Evolutionary conservation across 2,888 invertebrate species (phyloP).

Genomic region (Dicyrtomina minuta): DNA sequence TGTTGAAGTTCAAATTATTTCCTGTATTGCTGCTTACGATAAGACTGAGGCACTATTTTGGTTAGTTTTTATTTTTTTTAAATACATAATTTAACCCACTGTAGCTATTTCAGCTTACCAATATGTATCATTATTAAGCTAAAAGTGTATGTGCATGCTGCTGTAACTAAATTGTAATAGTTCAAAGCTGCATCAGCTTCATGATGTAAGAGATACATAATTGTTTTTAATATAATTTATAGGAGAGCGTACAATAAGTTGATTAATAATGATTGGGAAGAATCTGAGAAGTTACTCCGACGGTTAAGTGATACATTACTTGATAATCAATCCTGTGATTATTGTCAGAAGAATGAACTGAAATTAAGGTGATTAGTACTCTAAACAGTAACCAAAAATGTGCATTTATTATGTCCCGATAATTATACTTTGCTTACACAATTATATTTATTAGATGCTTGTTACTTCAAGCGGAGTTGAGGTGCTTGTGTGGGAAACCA

Average conservation of each 20-base stretch:
- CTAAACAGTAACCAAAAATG: neutral
- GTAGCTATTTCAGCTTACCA: neutral
- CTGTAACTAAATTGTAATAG: neutral
- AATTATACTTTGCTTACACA: neutral
- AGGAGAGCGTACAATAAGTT: conserved; percentile 40
- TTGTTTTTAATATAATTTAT: neutral
- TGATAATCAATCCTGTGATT: conserved; percentile 37
- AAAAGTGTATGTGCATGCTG: too few relatives aligned
- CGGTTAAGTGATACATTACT: conserved; percentile 17
- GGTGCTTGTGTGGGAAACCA: conserved; percentile 42
- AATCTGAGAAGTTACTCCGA: conserved; percentile 34
- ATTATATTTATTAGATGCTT: conserved; percentile 37
- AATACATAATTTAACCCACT: neutral
- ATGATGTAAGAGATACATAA: too few relatives aligned
- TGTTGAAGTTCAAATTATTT: conserved; percentile 36
- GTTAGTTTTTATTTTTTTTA: conserved; percentile 25
- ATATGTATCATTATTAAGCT: neutral
- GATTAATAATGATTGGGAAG: conserved; percentile 42
- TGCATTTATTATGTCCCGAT: too few relatives aligned
- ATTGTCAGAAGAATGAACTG: conserved; percentile 41
- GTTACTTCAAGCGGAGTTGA: conserved; percentile 44
- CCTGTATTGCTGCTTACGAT: conserved; percentile 38
- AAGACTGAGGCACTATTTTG: conserved; percentile 43
- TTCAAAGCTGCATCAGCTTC: too few relatives aligned
- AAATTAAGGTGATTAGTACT: conserved; percentile 17